Evolutionary conservation across 2,888 invertebrate species (phyloP), one percentile per base, ranked within the genome.

Genomic region (Julus scandinavius): DNA sequence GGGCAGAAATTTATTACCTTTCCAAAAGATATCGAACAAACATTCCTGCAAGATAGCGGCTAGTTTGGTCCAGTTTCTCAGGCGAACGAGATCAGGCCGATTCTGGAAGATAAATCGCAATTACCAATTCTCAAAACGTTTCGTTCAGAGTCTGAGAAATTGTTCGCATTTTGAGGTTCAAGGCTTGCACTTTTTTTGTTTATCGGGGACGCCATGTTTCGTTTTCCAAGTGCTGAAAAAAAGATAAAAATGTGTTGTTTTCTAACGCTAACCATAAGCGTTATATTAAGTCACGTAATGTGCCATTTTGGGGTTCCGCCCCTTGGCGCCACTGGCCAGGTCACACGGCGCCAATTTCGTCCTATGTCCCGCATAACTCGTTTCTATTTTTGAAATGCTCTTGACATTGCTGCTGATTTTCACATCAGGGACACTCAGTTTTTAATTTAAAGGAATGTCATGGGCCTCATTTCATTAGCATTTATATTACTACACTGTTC

Each of bases 321-420:
- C 54, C 54, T 54, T 54, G 54, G 54, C 54, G 54, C 54, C 54
- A 54, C 54, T 54, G 54, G 54, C 54, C 54, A 54, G 54, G 54
- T 54, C 15, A 54, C 15, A 15, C 54, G 54, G 54, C 54, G 54
- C 54, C 54, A 54, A 15, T 11, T 17, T 54, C 4, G 54, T 17
- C 17, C 54, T 54, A 45, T 54, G 54, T 54, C 54, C 54, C 54
- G 54, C 6, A 54, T 54, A 54, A 54, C 54, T 54, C 54, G 54
- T 54, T 54, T 54, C 13, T 54, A 54, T 54, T 54, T 54, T 54
- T 54, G 11, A 54, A 54, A 11, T 54, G 54, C 54, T 54, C 54
- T 54, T 54, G 54, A 54, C 54, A 54, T 54, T 54, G 54, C 54
- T 54, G 54, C 54, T 54, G 54, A 54, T 54, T 54, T 54, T 54